Evolutionary conservation across 2,797 vertebrate species (phyloP), one percentile per base, ranked within the genome.

Genomic region (Sibirionetta formosa): DNA sequence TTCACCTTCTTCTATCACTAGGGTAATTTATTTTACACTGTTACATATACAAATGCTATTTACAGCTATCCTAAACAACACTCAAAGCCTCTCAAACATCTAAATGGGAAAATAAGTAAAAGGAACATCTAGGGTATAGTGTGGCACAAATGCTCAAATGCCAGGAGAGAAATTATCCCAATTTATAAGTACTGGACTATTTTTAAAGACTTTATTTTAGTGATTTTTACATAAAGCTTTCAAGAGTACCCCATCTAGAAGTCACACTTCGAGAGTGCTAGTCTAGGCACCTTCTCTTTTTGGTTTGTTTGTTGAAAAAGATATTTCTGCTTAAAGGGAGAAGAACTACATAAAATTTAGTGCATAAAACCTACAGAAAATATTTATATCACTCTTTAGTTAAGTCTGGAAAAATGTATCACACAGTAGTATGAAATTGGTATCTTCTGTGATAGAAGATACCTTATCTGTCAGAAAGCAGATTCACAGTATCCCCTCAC

Each of bases 301-400:
- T 2, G 0, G 4, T 56, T 79, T 31, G 3, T 66, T 70, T 70
- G 7, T 68, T 73, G 63, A 85, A 85, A 88, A 78, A 46, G 38
- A 10, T 8, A 44, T 93, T 76, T 53, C 91, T 61, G 31, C 23
- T 64, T 56, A 51, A 44, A 86, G 33, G 11, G 5, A 58, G 64
- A 92, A 68, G 14, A 42, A 8, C 29, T 64, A 40, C 27, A 36
- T 71, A 26, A 82, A 80, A 24, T 79, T 54, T 22, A 75, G 79
- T 54, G 35, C 14, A 11, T 56, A 53, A 82, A 78, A 33, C 44
- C n/a, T 38, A 90, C 51, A 73, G 69, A 88, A 96, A 95, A 95
- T 50, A 58, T 29, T 90, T 87, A 50, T 31, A 72, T 16, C 64
- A 24, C 27, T 71, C 46, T 64, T 82, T 18, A 71, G 13, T 53